Evolutionary conservation across 1,140 invertebrate species (phyloP), one percentile per base, ranked within the genome.

Genomic region (Mactra quadrangularis): DNA sequence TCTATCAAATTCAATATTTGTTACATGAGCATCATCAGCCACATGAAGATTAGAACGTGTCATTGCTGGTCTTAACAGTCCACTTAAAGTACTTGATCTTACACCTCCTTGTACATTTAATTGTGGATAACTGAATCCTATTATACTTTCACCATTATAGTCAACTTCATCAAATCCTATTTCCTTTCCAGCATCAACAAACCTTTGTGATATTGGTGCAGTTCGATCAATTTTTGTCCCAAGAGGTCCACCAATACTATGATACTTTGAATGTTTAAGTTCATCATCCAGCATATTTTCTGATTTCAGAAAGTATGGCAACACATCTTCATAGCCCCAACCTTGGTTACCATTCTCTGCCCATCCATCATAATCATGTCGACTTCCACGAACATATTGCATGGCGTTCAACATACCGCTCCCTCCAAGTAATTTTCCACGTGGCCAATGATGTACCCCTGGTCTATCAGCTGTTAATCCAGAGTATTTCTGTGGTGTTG

Each of bases 401-500:
- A n/a, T n/a, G n/a, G n/a, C n/a, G n/a, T n/a, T n/a, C n/a, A n/a
- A n/a, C n/a, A n/a, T n/a, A n/a, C n/a, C n/a, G n/a, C n/a, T n/a
- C n/a, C n/a, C n/a, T n/a, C n/a, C n/a, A n/a, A n/a, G n/a, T 25
- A 86, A 81, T 25, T 86, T 84, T 9, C 92, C 92, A 50, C 91
- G 57, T 1, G 93, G 92, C 89, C 92, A 93, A 75, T 25, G 70
- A 47, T 57, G 71, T 11, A 22, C 97, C n/a, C 38, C 25, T n/a
- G n/a, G n/a, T 96, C 97, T 86, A 97, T 94, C 90, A 95, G 95
- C 25, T 95, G 96, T 59, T 7, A 50, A 38, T n/a, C 45, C 38
- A 6, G 59, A 35, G 4, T 95, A 95, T 71, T 95, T 96, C 91
- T 97, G 96, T 0, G 97, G 96, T 90, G 97, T 97, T 0, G 97